phyloP scores from a whole-genome alignment of 2,888 invertebrate species.

The Hypomecis punctinalis region DNA sequence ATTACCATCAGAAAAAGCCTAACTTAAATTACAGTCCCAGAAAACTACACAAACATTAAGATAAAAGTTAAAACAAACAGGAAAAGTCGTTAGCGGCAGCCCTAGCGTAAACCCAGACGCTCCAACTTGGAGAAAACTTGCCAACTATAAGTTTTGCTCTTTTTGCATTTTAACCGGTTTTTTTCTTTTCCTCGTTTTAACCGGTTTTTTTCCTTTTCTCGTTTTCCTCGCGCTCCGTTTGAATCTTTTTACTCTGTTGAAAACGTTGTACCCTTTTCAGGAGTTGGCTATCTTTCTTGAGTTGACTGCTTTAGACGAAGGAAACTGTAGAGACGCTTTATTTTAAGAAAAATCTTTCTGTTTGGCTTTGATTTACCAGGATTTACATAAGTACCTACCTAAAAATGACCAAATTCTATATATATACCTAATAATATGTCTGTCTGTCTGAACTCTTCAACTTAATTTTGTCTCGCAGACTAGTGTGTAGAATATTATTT shows the following conservation, averaged over 20 bases:
- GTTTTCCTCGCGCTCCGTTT: constrained; percentile 62
- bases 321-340: constrained; percentile 56
- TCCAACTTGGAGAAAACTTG: constrained; percentile 77
- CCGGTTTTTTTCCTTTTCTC: constrained; percentile 54
- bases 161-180: constrained; percentile 77
- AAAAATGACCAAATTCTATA: too few species aligned
- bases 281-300: constrained; percentile 83
- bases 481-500: too few species aligned
- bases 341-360: too few species aligned
- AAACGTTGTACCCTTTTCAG: constrained; percentile 83
- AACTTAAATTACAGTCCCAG: constrained; percentile 43
- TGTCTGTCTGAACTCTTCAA: too few species aligned
- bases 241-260: constrained; percentile 75
- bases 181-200: constrained; percentile 57
- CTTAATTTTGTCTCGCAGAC: too few species aligned
- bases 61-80: constrained; percentile 52
- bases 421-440: too few species aligned
- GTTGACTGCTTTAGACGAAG: constrained; percentile 70
- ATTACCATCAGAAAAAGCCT: constrained; percentile 36
- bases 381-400: too few species aligned
- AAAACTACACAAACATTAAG: constrained; percentile 52
- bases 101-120: constrained; percentile 59
- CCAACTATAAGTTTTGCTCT: constrained; percentile 76
- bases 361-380: too few species aligned
- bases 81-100: constrained; percentile 64